Evolutionary conservation across 1,140 invertebrate species (phyloP), one percentile per base, ranked within the genome.

Genomic region (Drosophila ohnishii): DNA sequence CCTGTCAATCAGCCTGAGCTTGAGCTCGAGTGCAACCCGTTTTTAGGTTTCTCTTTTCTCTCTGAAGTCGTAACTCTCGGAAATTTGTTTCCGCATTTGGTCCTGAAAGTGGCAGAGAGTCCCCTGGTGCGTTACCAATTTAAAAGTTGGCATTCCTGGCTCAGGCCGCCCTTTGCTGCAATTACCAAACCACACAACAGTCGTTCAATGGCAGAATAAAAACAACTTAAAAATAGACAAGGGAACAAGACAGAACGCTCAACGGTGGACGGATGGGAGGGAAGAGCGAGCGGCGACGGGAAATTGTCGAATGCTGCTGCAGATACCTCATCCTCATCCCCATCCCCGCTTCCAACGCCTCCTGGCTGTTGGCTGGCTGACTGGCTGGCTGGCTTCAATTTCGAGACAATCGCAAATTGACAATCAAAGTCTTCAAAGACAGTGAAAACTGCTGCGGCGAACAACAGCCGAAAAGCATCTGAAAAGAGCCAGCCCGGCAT

Each of bases 391-490:
- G 64, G 76, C 82, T 87, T 83, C 82, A 86, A 86, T 88, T 87
- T 88, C 84, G 84, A 87, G 84, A 87, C 84, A 87, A 87, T 87
- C 84, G 84, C 84, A 87, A 87, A 87, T 87, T 87, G 84, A 87
- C 84, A 87, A 87, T 87, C 84, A 87, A 87, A 87, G 84, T 87
- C 84, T 87, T 87, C 80, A 89, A 87, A 87, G 84, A 87, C 84
- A 89, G 84, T 86, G 82, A 78, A 87, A 87, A 89, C 84, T 87
- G 84, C 84, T 84, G 85, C 65, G 80, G 84, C 84, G 58, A 77
- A 71, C 42, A 70, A 71, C 67, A 80, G 84, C 73, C 73, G 61
- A 80, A 78, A 80, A 79, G 58, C 76, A 71, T 84, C 63, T 70
- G 62, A 82, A 69, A 78, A 80, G 76, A 87, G 80, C 69, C 69